A percentile compares a stretch with the other conserved stretches of the same genome.
These are phyloP conservation scores for Limnephilus auricula DNA, from an alignment of 2,888 invertebrate genomes.

Conservation along the genomic window DNA sequence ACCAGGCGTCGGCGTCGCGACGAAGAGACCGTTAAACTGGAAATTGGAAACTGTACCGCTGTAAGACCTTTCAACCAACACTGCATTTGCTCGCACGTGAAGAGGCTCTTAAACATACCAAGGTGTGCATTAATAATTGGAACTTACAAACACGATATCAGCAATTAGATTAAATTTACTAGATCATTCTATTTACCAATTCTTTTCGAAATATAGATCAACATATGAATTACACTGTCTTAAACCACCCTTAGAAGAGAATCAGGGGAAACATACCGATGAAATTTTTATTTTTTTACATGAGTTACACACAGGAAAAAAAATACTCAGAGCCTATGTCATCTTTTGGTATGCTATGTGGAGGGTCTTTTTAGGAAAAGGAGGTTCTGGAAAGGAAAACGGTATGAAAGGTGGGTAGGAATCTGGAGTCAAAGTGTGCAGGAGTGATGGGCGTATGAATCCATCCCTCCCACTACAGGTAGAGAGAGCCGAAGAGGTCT, in stretches of 20 bases:
- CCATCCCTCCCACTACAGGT: too few species aligned
- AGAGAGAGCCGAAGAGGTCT: too few species aligned
- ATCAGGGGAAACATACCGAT: too few species aligned
- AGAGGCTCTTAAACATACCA: not conserved
- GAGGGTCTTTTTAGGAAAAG: too few species aligned
- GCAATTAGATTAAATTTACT: not conserved
- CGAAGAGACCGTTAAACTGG: constrained; percentile 15
- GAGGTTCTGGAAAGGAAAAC: too few species aligned
- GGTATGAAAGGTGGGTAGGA: too few species aligned
- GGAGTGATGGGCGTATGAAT: too few species aligned
- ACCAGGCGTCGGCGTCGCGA: not conserved
- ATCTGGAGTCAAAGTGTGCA: too few species aligned
- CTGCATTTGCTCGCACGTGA: not conserved
- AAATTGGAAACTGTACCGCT: not conserved
- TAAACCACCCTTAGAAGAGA: not conserved
- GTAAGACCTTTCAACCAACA: not conserved
- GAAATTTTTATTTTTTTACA: too few species aligned
- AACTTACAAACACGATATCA: not conserved
- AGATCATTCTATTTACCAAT: not conserved
- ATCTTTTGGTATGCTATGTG: too few species aligned
- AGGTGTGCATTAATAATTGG: not conserved
- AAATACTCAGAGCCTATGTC: too few species aligned
- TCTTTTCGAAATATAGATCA: not conserved
- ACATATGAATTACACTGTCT: not conserved
- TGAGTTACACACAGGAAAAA: too few species aligned